phyloP scores from a whole-genome alignment of 2,797 vertebrate species.

The Chelmon rostratus region DNA sequence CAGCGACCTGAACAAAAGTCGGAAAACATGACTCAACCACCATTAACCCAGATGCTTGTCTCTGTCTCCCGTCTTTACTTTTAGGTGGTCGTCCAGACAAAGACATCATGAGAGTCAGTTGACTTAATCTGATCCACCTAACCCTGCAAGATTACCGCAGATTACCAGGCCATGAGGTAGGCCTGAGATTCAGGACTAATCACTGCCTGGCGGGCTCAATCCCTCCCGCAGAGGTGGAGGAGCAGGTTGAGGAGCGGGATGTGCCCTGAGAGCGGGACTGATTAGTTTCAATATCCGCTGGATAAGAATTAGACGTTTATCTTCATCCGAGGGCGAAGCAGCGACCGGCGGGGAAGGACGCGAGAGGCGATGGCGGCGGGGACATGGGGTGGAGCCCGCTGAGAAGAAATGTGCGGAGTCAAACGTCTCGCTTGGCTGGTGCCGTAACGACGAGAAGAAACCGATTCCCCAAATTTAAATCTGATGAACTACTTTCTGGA shows the following conservation, averaged over 20 bases:
- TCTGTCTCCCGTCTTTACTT: constrained; percentile 37
- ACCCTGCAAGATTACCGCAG: constrained; percentile 76
- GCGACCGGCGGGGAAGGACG: neutral
- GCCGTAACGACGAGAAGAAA: constrained; percentile 1
- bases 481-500: constrained; percentile 11
- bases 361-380: neutral
- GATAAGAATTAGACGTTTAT: constrained; percentile 53
- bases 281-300: constrained; percentile 54
- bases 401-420: constrained; percentile 16
- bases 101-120: constrained; percentile 19
- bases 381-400: constrained; percentile 14
- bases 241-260: constrained; percentile 47
- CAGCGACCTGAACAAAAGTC: too few relatives aligned
- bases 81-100: constrained; percentile 61
- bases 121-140: constrained; percentile 70
- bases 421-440: constrained; percentile 15
- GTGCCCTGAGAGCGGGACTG: constrained; percentile 19
- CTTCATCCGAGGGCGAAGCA: constrained; percentile 3
- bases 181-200: constrained; percentile 70
- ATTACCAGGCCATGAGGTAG: constrained; percentile 68
- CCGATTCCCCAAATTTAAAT: neutral
- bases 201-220: constrained; percentile 34
- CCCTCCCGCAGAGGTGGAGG: constrained; percentile 47
- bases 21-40: too few relatives aligned
- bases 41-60: constrained; percentile 58